Percentiles rank a stretch among this genome's conserved stretches.
These are phyloP conservation scores for Enoplolaimus lenunculus DNA, from an alignment of 2,888 invertebrate genomes.

Conservation along the genomic window DNA sequence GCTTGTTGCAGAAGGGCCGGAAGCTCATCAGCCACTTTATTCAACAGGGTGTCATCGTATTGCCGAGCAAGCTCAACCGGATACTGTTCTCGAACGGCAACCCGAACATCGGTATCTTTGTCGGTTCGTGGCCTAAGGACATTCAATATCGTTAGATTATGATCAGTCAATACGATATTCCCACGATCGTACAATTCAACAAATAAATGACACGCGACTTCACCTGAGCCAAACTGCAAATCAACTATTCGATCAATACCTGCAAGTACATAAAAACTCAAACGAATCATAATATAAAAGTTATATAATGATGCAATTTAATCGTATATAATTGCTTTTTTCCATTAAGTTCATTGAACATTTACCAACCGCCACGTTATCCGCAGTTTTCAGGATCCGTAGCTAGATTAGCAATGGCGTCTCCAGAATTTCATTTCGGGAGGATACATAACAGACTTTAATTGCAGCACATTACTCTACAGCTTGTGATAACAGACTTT, in stretches of 20 bases:
- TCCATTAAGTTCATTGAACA: no score
- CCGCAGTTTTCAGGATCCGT: no score
- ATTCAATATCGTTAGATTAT: constrained; percentile 64
- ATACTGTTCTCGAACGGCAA: constrained; percentile 83
- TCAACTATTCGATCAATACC: constrained; percentile 86
- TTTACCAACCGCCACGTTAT: no score
- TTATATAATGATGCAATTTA: no score
- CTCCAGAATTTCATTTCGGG: no score
- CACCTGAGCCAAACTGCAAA: constrained; percentile 78
- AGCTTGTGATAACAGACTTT: no score
- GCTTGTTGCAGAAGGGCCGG: constrained; percentile 11
- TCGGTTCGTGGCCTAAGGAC: constrained; percentile 48
- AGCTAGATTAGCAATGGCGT: no score
- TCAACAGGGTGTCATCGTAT: constrained; percentile 35
- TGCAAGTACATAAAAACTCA: no score
- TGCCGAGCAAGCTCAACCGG: constrained; percentile 45
- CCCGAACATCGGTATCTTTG: constrained; percentile 64
- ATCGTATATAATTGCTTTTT: no score
- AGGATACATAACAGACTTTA: no score
- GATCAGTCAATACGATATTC: constrained; percentile 84
- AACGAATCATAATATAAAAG: no score
- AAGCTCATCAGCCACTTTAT: not conserved
- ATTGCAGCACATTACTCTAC: no score
- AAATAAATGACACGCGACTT: constrained; percentile 84
- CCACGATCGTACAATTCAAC: constrained; percentile 79